Base-by-base conservation (phyloP, 2,888 invertebrate species). In the Carcina quercana region DNA sequence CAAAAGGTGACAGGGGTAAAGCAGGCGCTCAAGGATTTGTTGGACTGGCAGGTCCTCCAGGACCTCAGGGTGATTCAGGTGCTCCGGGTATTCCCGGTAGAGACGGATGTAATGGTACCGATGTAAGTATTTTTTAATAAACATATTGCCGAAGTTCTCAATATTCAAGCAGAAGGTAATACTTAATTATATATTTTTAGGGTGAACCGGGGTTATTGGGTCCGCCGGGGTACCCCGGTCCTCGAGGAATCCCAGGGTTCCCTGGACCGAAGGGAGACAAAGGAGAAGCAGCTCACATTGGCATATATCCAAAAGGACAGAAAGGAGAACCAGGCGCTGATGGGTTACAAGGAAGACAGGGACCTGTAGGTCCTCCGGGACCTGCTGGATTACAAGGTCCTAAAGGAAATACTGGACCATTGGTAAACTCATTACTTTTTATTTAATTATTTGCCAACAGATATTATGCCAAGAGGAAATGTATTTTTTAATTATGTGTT, bases 81-180 rank as follows among this genome's bases (percentile, higher is more conserved):
- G 57, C 85, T 1, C 85, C 93, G n/a, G 97, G 97, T 48, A 79
- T 88, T 25, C 90, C 93, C 22, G 98, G 98, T 30, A 82, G 92
- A 53, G 97, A 98, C 63, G 98, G 98, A 6, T 98, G 98, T 63
- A 97, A 98, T 59, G 98, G 98, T 57, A 95, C 96, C 32, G 96
- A 96, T 71, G 95, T 95, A 86, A 87, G 88, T 84, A 45, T 1
- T 11, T 10, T 24, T 11, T 24, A 6, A 5, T 10, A 24, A 8
- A 24, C 12, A 11, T 24, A 1, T 3, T 10, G 8, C 20, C 8
- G 20, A 20, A 20, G 10, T 20, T n/a, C n/a, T n/a, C n/a, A n/a
- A n/a, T n/a, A n/a, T n/a, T n/a, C n/a, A n/a, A 20, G 20, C 5
- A 10, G 10, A 20, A 20, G 8, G 20, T 3, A 6, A 24, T 12